Evolutionary conservation across 2,888 invertebrate species (phyloP).

Genomic region (Drosophila glabriapex): DNA sequence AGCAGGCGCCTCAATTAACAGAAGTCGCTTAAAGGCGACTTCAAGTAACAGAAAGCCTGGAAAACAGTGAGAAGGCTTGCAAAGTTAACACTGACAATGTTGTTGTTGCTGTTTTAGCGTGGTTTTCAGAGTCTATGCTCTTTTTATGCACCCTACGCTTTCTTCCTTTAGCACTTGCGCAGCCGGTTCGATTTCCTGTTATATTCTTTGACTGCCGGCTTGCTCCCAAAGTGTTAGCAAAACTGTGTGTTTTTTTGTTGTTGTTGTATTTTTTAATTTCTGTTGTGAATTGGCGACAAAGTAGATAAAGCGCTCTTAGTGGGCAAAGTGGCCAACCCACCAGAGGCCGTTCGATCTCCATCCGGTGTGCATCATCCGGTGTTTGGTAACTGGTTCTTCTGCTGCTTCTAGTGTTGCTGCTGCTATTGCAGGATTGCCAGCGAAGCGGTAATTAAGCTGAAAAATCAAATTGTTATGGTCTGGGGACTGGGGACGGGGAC

Average conservation of each 20-base stretch:
- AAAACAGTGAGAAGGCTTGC: background rate
- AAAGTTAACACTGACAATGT: slow-evolving; percentile 11
- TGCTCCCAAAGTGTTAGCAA: slow-evolving; percentile 66
- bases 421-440: slow-evolving; percentile 62
- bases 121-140: slow-evolving; percentile 24
- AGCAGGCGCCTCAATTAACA: background rate
- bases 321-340: slow-evolving; percentile 38
- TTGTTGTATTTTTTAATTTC: slow-evolving; percentile 37
- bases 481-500: slow-evolving; percentile 8
- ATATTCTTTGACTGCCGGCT: slow-evolving; percentile 34
- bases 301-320: slow-evolving; percentile 22
- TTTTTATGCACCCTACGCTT: slow-evolving; percentile 44
- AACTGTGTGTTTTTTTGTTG: slow-evolving; percentile 31
- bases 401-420: slow-evolving; percentile 7
- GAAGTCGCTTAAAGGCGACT: background rate
- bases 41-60: background rate
- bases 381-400: slow-evolving; percentile 67
- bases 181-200: slow-evolving; percentile 85
- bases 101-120: slow-evolving; percentile 20
- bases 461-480: slow-evolving; percentile 77
- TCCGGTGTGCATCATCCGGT: slow-evolving; percentile 63
- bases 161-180: slow-evolving; percentile 46
- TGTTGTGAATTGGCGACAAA: slow-evolving; percentile 58
- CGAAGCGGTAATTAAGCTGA: slow-evolving; percentile 66
- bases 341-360: slow-evolving; percentile 51